Evolutionary conservation across 2,113 vertebrate genomes (phyloP).

Genomic region (Scophthalmus maximus): DNA sequence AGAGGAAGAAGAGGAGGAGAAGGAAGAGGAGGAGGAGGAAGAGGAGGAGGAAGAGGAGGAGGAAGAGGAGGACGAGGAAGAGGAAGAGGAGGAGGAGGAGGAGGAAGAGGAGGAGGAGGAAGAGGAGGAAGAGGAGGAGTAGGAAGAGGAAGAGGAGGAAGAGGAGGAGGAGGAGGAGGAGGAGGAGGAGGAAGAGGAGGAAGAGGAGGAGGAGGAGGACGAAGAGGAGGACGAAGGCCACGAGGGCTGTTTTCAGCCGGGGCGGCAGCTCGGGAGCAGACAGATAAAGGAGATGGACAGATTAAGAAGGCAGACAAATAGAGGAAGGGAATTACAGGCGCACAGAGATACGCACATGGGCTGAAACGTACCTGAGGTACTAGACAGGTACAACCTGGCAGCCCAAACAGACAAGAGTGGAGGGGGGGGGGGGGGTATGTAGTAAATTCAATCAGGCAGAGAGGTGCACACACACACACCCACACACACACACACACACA

Average conservation of each 20-base stretch:
- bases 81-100: too few relatives aligned
- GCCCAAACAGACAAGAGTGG: conserved; percentile 59
- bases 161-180: too few relatives aligned
- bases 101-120: too few relatives aligned
- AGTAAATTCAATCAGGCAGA: conserved; percentile 68
- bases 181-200: too few relatives aligned
- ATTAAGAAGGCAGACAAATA: conserved; percentile 61
- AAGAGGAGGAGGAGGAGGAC: too few relatives aligned
- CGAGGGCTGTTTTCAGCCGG: conserved; percentile 39
- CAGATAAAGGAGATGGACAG: conserved; percentile 60
- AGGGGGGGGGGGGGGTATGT: conserved; percentile 9
- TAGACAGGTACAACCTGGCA: conserved; percentile 69
- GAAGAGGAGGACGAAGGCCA: conserved; percentile 50
- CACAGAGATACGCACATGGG: conserved; percentile 51
- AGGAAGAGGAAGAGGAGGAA: too few relatives aligned
- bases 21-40: too few relatives aligned
- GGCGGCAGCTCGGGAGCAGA: conserved; percentile 43
- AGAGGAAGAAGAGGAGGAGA: too few relatives aligned
- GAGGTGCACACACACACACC: conserved; percentile 34
- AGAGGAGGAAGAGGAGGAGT: too few relatives aligned
- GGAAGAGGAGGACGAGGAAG: too few relatives aligned
- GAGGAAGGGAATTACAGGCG: conserved; percentile 56
- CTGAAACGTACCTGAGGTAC: conserved; percentile 48
- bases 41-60: too few relatives aligned
- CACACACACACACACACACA: conserved; percentile 37